Base-by-base conservation (phyloP, 2,888 invertebrate species). In the Thecophora atra region DNA sequence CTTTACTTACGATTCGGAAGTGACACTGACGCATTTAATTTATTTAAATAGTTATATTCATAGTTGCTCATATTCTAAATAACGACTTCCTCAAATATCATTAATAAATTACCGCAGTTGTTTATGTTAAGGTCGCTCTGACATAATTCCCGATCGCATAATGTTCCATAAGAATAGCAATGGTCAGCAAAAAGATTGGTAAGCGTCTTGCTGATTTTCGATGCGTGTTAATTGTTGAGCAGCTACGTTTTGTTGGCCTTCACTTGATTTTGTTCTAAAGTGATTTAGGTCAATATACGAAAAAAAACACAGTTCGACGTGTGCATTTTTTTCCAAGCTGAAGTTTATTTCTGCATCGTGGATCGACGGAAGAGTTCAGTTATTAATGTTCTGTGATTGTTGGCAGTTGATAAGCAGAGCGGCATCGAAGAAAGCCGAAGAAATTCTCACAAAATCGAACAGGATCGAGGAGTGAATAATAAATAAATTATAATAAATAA, bases 271-370 rank as follows among this genome's bases (percentile, higher is more conserved):
- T n/a, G 37, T 37, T 60, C 8, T 58, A 52, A 56, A 47, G 28
- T 21, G 60, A 72, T 70, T 58, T 74, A 67, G 70, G 67, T 66
- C 69, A 65, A 51, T 70, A 67, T 37, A 74, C 70, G 72, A 11
- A 19, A 24, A 21, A 15, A 42, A 37, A 17, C 21, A 68, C 66
- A 76, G 73, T 42, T 56, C 70, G 68, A 77, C 78, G 78, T 79
- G 67, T 70, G 72, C 78, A 21, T 77, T 77, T 75, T 64, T 28
- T 60, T 64, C 60, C 42, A 51, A 52, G 65, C 4, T 79, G 77
- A 81, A 79, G 78, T 80, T 79, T 83, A 82, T 83, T 83, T 82
- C 79, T 81, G 72, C 73, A 74, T 72, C 77, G 72, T 76, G 74
- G 72, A 68, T 26, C 42, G 62, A 44, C 51, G 42, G 28, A 74